phyloP scores from a whole-genome alignment of 2,888 invertebrate genomes.

The Melinaea menophilus region DNA sequence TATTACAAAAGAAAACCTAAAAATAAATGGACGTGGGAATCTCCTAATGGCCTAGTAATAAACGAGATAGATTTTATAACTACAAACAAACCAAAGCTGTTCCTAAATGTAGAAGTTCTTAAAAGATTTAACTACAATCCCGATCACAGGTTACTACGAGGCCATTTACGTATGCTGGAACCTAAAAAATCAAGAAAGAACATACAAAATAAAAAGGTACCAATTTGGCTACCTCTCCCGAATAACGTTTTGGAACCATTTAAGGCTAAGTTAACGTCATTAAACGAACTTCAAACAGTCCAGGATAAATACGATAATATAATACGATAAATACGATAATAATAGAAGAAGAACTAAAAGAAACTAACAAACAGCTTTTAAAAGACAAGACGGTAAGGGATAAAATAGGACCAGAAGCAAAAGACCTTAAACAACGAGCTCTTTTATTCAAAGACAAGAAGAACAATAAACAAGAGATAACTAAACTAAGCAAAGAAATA shows the following conservation, averaged over 20 bases:
- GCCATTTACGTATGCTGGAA: conserved; percentile 3
- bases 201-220: conserved; percentile 8
- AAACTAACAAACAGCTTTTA: too few relatives aligned
- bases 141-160: conserved; percentile 7
- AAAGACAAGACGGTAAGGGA: too few relatives aligned
- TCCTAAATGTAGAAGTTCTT: conserved; percentile 16
- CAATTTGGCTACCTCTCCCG: conserved; percentile 7
- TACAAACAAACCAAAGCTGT: conserved; percentile 24
- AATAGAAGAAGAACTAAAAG: too few relatives aligned
- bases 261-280: too few relatives aligned
- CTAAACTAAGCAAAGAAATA: too few relatives aligned
- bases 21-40: conserved; percentile 32
- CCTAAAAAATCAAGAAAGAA: conserved; percentile 11
- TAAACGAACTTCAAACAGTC: too few relatives aligned
- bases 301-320: too few relatives aligned
- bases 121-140: conserved; percentile 16
- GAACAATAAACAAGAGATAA: too few relatives aligned
- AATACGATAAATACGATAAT: too few relatives aligned
- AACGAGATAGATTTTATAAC: conserved; percentile 33
- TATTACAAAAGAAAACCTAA: conserved; percentile 25
- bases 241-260: conserved; percentile 1
- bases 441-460: too few relatives aligned
- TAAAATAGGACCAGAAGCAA: too few relatives aligned
- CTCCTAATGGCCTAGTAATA: conserved; percentile 28
- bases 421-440: too few relatives aligned